phyloP scores from a whole-genome alignment of 2,797 vertebrate genomes.

The Pteropus rufus region DNA sequence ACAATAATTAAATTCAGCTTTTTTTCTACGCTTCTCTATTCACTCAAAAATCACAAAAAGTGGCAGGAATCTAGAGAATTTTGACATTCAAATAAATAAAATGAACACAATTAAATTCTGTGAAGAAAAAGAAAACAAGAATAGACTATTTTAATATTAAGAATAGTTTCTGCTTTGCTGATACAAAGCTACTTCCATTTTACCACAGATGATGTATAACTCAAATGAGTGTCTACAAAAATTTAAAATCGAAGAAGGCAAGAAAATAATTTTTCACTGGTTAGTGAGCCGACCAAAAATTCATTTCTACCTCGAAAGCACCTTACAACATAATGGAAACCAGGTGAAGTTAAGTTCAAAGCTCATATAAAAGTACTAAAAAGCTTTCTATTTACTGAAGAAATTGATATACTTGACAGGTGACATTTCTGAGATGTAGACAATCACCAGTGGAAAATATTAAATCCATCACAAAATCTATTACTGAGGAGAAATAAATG shows the following conservation, averaged over 20 bases:
- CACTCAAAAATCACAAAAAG: background rate
- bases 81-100: slow-evolving; percentile 41
- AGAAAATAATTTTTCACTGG: slow-evolving; percentile 28
- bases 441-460: slow-evolving; percentile 12
- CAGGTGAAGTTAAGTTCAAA: slow-evolving; percentile 56
- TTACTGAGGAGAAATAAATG: background rate
- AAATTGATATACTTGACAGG: slow-evolving; percentile 29
- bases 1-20: background rate
- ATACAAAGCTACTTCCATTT: background rate
- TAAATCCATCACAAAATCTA: slow-evolving; percentile 5
- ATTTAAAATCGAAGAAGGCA: slow-evolving; percentile 48
- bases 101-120: background rate
- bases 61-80: background rate
- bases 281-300: slow-evolving; percentile 10
- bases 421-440: slow-evolving; percentile 47
- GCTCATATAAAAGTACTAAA: slow-evolving; percentile 23
- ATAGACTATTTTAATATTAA: background rate
- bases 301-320: slow-evolving; percentile 30
- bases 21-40: background rate
- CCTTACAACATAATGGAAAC: slow-evolving; percentile 49
- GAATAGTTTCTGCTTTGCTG: slow-evolving; percentile 17
- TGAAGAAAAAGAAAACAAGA: slow-evolving; percentile 21
- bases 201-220: slow-evolving; percentile 19
- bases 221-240: background rate
- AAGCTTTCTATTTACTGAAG: slow-evolving; percentile 54